Evolutionary conservation across 2,888 invertebrate genomes (phyloP), one percentile per base, ranked within the genome.

Genomic region (Plusia festucae): DNA sequence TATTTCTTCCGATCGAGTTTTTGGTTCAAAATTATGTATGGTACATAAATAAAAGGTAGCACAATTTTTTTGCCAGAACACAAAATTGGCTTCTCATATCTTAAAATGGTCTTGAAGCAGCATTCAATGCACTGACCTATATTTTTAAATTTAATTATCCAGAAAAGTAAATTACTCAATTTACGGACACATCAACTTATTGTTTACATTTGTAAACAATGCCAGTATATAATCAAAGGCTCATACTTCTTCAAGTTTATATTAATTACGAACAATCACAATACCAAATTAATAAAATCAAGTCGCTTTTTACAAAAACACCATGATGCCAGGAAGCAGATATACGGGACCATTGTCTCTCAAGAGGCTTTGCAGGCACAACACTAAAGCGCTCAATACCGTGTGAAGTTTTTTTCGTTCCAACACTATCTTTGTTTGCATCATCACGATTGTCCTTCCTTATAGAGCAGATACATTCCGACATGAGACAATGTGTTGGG

Each of bases 1-100:
- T 85, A 81, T 80, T 81, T 73, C 62, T 69, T 78, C 65, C 86
- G 82, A 85, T 85, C 81, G 82, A 78, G 74, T 82, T 83, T 80
- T 70, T 65, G 65, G 65, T 72, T 60, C 46, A 61, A 30, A 68
- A 69, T 68, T 73, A 68, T 72, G 64, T 67, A 68, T 65, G 71
- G 70, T 75, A n/a, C n/a, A n/a, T n/a, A 69, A 77, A 40, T 65
- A 52, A 13, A 22, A 15, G 40, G 40, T 40, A n/a, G n/a, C 40
- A 2, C n/a, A n/a, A 40, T 2, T 40, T 40, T n/a, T 15, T 4
- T 2, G n/a, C 6, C 40, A n/a, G 3, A 15, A 5, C n/a, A 40
- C 2, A 34, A 34, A 34, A 34, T 24, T 9, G 34, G n/a, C n/a
- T n/a, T n/a, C n/a, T n/a, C n/a, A n/a, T n/a, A n/a, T n/a, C n/a